phyloP scores from a whole-genome alignment of 2,888 invertebrate genomes.

The Auanema freiburgensis region DNA sequence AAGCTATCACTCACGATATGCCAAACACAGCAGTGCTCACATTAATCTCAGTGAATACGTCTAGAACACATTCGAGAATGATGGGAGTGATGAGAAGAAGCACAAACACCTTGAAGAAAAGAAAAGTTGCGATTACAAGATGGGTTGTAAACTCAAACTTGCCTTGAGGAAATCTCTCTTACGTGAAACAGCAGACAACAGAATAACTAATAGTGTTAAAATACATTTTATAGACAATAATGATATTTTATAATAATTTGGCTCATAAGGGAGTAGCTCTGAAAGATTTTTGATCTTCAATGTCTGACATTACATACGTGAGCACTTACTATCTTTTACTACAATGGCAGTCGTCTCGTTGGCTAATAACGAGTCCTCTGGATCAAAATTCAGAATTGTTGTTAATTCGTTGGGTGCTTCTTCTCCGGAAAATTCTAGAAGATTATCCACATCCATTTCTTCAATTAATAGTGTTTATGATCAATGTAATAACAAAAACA shows the following conservation, averaged over 20 bases:
- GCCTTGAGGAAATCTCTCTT: conserved; percentile 32
- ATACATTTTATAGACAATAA: conserved; percentile 32
- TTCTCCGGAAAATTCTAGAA: too few relatives aligned
- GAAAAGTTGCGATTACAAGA: not conserved
- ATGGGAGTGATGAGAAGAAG: conserved; percentile 31
- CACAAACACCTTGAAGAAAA: conserved; percentile 19
- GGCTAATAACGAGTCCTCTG: too few relatives aligned
- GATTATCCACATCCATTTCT: too few relatives aligned
- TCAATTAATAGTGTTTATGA: too few relatives aligned
- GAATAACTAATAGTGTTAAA: conserved; percentile 30
- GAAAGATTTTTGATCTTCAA: not conserved
- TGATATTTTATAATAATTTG: conserved; percentile 32
- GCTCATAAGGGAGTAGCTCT: conserved; percentile 18
- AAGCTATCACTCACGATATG: conserved; percentile 7
- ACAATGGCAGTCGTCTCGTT: too few relatives aligned
- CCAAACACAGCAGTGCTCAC: conserved; percentile 31
- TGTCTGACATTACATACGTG: too few relatives aligned
- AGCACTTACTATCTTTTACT: too few relatives aligned
- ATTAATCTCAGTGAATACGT: conserved; percentile 40
- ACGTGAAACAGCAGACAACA: conserved; percentile 29
- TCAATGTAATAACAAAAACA: too few relatives aligned
- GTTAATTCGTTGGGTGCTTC: too few relatives aligned
- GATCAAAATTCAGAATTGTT: too few relatives aligned
- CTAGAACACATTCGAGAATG: conserved; percentile 36
- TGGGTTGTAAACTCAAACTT: not conserved